Conservation (phyloP, 2,797 vertebrate genomes). For the Columba guinea region DNA sequence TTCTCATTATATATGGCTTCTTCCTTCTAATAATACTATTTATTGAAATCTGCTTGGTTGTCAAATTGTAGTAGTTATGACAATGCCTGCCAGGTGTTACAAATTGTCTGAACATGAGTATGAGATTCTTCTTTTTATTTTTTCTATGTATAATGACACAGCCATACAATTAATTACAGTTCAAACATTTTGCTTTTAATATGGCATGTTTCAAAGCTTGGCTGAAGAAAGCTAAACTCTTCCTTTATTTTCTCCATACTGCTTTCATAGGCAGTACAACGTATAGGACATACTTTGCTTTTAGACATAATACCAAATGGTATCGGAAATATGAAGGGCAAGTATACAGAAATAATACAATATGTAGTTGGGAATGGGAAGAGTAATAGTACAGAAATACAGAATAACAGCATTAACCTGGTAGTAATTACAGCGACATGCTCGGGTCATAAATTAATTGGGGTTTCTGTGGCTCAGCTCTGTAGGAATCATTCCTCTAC, state of each 20-base stretch:
- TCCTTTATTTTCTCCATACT: background rate
- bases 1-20: background rate
- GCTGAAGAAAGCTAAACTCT: background rate
- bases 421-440: background rate
- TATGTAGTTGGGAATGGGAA: too few species aligned
- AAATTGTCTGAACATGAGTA: background rate
- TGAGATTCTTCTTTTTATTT: background rate
- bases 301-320: background rate
- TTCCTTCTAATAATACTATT: background rate
- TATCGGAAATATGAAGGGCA: background rate
- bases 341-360: background rate
- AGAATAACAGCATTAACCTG: background rate
- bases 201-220: background rate
- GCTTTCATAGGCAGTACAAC: background rate
- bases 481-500: background rate
- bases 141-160: background rate
- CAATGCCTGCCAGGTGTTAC: constrained; percentile 25
- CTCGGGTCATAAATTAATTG: background rate
- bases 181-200: constrained; percentile 5
- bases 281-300: background rate
- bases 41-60: constrained; percentile 42
- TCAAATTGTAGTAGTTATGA: background rate
- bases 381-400: background rate
- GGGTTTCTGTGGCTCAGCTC: background rate
- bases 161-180: background rate